Evolutionary conservation across 2,113 vertebrate species (phyloP).

Genomic region (Pipra filicauda): DNA sequence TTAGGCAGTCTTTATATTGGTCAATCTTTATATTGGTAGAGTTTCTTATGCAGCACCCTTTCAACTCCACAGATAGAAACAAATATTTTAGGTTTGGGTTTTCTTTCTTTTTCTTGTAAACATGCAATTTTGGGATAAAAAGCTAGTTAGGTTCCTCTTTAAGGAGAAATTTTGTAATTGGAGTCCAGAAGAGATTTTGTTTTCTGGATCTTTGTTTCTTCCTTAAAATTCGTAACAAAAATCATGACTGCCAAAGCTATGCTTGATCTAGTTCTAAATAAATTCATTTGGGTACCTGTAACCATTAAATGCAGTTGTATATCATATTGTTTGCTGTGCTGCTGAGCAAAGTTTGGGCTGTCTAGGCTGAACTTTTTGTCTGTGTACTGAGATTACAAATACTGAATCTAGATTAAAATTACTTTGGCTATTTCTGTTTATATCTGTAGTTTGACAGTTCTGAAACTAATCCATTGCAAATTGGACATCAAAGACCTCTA

Average conservation of each 20-base stretch:
- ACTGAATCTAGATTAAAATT: background rate
- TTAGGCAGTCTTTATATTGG: background rate
- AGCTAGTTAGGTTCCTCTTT: background rate
- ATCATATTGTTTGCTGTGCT: background rate
- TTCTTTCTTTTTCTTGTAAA: background rate
- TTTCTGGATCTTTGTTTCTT: background rate
- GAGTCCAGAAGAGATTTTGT: background rate
- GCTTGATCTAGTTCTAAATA: background rate
- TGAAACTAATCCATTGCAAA: background rate
- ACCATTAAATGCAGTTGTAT: background rate
- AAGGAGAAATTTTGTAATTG: background rate
- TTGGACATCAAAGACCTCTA: background rate
- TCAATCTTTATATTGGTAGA: background rate
- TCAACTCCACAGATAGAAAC: background rate
- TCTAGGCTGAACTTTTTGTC: background rate
- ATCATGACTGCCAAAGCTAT: background rate
- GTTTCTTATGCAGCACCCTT: background rate
- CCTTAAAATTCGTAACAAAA: background rate
- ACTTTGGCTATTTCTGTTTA: background rate
- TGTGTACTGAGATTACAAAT: background rate
- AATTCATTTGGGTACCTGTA: background rate
- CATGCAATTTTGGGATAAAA: background rate
- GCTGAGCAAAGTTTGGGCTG: background rate
- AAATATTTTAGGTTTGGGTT: background rate
- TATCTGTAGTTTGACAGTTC: background rate